Evolutionary conservation across 30 jellyfish, hydroid and myxozoan species (phyloP).

Genomic region (Cassiopea xamachana): DNA sequence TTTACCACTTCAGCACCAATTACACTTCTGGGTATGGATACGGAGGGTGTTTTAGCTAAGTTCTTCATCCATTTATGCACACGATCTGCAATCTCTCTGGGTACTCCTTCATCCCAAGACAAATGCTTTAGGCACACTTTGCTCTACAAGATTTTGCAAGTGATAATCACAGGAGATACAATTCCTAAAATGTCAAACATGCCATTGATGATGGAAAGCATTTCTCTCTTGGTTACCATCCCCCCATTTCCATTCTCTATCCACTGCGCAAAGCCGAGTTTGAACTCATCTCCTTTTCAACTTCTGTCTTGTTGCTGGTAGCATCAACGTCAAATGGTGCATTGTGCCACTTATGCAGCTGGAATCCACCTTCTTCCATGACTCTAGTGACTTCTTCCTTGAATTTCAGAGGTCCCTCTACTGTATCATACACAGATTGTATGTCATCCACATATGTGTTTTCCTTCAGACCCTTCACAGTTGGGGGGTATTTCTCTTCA

Average conservation of each 20-base stretch:
- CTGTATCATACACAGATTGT: neutral
- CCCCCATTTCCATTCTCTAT: constrained; percentile 4
- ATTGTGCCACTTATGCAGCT: constrained; percentile 70
- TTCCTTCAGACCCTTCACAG: constrained; percentile 32
- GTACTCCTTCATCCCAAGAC: constrained; percentile 24
- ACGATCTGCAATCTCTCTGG: neutral
- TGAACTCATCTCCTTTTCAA: neutral
- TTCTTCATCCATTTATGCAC: constrained; percentile 4
- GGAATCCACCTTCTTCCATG: constrained; percentile 57
- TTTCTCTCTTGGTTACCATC: constrained; percentile 8
- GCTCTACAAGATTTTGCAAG: constrained; percentile 7
- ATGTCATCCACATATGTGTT: constrained; percentile 25
- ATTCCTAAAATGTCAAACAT: neutral
- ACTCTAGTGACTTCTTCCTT: constrained; percentile 39
- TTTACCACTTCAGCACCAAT: neutral
- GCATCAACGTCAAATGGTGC: constrained; percentile 18
- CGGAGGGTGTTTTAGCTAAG: neutral
- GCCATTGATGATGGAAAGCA: neutral
- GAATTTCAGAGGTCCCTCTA: constrained; percentile 43
- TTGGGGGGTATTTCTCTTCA: constrained; percentile 10
- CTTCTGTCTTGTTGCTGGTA: neutral
- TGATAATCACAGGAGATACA: constrained; percentile 1
- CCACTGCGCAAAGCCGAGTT: neutral
- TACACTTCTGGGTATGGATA: constrained; percentile 8
- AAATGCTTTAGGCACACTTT: neutral